These are phyloP conservation scores for Aplodontia rufa DNA, from an alignment of 2,113 vertebrate species.

Conservation along the genomic window DNA sequence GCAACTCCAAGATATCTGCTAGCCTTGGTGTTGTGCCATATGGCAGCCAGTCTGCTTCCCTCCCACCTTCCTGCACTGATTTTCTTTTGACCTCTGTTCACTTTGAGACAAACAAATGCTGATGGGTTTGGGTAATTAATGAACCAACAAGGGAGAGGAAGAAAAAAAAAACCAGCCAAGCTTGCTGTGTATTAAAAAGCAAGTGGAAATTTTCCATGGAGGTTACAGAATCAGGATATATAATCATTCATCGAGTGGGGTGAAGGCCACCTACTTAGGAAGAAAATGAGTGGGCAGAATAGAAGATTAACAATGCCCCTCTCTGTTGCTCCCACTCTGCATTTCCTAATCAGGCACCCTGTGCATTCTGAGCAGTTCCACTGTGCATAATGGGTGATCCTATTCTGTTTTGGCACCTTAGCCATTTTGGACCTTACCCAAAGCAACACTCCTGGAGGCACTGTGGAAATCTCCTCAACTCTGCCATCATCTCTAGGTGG, in stretches of 20 bases:
- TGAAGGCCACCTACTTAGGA: conserved; percentile 59
- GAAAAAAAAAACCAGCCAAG: background rate
- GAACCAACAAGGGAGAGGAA: background rate
- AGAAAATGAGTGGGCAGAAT: conserved; percentile 49
- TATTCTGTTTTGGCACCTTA: background rate
- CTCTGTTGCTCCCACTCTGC: background rate
- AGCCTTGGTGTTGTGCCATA: background rate
- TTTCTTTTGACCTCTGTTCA: conserved; percentile 58
- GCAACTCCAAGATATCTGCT: background rate
- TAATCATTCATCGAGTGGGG: background rate
- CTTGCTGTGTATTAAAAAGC: background rate
- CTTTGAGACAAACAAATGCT: conserved; percentile 44
- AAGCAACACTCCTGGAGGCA: background rate
- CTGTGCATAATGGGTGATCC: background rate
- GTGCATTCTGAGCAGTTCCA: background rate
- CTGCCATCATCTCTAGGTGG: background rate
- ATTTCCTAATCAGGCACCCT: conserved; percentile 28
- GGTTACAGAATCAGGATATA: background rate
- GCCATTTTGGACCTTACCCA: background rate
- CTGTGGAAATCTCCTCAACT: background rate
- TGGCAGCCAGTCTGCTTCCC: background rate
- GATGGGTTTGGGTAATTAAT: conserved; percentile 47
- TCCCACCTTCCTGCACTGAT: conserved; percentile 42
- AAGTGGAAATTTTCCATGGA: conserved; percentile 21
- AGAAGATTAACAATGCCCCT: conserved; percentile 7